Evolutionary conservation across 2,797 vertebrate genomes (phyloP), one percentile per base, ranked within the genome.

Genomic region (Eulemur coronatus): DNA sequence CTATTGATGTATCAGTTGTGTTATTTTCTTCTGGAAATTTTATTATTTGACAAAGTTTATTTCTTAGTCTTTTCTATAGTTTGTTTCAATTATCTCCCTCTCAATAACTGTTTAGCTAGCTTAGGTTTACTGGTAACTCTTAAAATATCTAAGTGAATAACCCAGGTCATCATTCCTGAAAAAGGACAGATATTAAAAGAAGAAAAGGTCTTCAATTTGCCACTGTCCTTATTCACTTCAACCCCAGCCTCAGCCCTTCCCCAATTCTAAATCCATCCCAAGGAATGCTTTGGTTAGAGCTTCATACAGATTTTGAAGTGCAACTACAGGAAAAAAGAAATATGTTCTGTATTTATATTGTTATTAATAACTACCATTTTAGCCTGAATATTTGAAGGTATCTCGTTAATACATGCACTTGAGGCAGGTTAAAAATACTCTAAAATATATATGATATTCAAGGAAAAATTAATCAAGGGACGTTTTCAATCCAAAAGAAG

Each of bases 401-500:
- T n/a, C 63, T 95, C 24, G 5, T 63, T 79, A 69, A 80, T n/a
- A 43, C 3, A 73, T 14, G 22, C 35, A 50, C 50, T 93, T 81
- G 46, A 63, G 17, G 81, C 35, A 38, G 30, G 18, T 72, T 80
- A 69, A 88, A 85, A 94, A 65, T 43, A 61, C 14, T 79, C 73
- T 89, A 61, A 63, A 63, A 78, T 48, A 63, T 22, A 43, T 35
- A 28, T 5, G 75, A 61, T 43, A 76, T 57, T 81, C 35, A 80
- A 73, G 28, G 55, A 57, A 80, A 82, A 93, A 93, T 55, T 86
- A 59, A 90, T 87, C 43, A 84, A 92, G 28, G 67, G 38, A 50
- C 65, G 4, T 24, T 59, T 88, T 90, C 94, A 78, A 43, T 80
- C 84, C 75, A 90, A 97, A 97, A 95, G 43, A 90, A 97, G 4